Evolutionary conservation across 1,140 invertebrate genomes (phyloP).

Genomic region (Megathymus violae): DNA sequence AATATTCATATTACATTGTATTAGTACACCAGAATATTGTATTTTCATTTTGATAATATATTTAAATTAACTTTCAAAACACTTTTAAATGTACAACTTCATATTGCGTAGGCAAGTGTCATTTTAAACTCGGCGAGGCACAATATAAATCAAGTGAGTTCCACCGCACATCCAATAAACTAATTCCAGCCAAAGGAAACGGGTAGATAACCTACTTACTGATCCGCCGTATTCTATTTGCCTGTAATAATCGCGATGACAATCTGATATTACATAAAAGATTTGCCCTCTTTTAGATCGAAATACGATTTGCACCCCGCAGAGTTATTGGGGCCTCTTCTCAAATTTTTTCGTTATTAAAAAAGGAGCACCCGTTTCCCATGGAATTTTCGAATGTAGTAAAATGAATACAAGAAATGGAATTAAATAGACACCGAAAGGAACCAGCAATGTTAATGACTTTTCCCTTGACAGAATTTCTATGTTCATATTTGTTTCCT

Average conservation of each 20-base stretch:
- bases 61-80: neutral
- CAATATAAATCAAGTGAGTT: conserved; percentile 63
- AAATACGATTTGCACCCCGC: conserved; percentile 81
- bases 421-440: too few relatives aligned
- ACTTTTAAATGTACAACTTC: conserved; percentile 13
- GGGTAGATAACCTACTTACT: conserved; percentile 81
- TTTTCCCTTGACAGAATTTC: too few relatives aligned
- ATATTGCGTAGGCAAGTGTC: conserved; percentile 29
- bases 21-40: too few relatives aligned
- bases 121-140: conserved; percentile 49
- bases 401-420: too few relatives aligned
- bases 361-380: conserved; percentile 68
- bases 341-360: conserved; percentile 78
- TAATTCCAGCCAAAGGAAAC: conserved; percentile 77
- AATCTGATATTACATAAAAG: conserved; percentile 84
- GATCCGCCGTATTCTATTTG: conserved; percentile 83
- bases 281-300: conserved; percentile 81
- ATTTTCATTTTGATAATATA: too few relatives aligned
- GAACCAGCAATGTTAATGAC: too few relatives aligned
- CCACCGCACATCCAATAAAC: conserved; percentile 75
- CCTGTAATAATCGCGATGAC: conserved; percentile 84
- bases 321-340: conserved; percentile 74
- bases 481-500: too few relatives aligned
- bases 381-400: conserved; percentile 77
- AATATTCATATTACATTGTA: too few relatives aligned